Evolutionary conservation across 2,113 vertebrate species (phyloP).

Genomic region (Rutilus rutilus): DNA sequence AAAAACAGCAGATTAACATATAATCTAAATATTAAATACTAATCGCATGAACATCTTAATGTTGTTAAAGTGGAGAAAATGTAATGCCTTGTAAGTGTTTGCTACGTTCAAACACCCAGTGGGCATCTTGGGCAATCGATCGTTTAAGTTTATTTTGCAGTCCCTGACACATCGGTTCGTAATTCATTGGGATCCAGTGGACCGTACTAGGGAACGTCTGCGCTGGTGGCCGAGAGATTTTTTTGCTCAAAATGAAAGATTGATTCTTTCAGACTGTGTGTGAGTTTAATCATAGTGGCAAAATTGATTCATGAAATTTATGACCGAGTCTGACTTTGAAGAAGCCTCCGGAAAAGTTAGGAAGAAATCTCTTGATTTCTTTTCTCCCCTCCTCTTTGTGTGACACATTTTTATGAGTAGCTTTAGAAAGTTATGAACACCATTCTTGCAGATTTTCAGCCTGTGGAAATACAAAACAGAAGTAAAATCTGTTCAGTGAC

Average conservation of each 20-base stretch:
- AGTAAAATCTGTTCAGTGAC: neutral
- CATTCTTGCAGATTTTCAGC: slow-evolving; percentile 6
- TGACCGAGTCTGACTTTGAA: slow-evolving; percentile 28
- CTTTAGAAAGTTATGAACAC: slow-evolving; percentile 37
- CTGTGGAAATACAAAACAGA: slow-evolving; percentile 5
- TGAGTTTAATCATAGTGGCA: slow-evolving; percentile 45
- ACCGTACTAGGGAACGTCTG: slow-evolving; percentile 5
- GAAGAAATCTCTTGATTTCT: slow-evolving; percentile 29
- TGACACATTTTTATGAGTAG: slow-evolving; percentile 27
- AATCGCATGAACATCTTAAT: neutral
- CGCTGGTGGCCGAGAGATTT: neutral
- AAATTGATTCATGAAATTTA: slow-evolving; percentile 47
- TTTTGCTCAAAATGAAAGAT: slow-evolving; percentile 35
- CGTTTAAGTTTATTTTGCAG: slow-evolving; percentile 8
- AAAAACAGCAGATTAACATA: neutral
- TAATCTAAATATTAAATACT: neutral
- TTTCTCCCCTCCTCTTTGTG: neutral
- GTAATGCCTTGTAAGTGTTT: neutral
- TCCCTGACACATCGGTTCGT: neutral
- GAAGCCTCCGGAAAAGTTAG: slow-evolving; percentile 29
- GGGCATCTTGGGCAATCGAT: neutral
- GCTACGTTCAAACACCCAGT: neutral
- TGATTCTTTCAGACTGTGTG: slow-evolving; percentile 40
- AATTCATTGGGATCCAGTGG: slow-evolving; percentile 31
- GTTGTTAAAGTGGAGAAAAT: neutral